phyloP scores from a whole-genome alignment of 2,797 vertebrate species.

The Psittacula derbiana region DNA sequence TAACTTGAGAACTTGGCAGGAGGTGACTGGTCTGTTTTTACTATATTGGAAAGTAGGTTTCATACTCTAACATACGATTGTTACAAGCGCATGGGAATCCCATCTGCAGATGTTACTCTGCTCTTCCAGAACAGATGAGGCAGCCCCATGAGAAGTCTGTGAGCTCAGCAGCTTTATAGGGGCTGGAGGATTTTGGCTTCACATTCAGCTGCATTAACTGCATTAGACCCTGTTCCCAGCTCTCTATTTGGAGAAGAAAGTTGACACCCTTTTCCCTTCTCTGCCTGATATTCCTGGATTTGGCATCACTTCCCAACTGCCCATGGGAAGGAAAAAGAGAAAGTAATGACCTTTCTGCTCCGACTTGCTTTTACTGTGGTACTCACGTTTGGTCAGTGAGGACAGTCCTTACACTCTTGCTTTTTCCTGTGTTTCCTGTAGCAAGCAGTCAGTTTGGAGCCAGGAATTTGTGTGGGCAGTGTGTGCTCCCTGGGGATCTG shows the following conservation, averaged over 20 bases:
- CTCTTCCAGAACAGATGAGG: not conserved
- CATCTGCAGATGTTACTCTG: not conserved
- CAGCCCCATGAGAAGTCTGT: not conserved
- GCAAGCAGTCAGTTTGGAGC: not conserved
- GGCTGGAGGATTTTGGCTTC: not conserved
- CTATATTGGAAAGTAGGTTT: not conserved
- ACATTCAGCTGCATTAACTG: not conserved
- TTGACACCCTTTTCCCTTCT: not conserved
- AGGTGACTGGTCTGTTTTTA: not conserved
- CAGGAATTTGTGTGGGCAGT: not conserved
- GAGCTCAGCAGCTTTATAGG: not conserved
- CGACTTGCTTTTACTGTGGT: not conserved
- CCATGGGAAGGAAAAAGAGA: not conserved
- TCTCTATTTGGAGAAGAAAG: not conserved
- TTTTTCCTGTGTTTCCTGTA: not conserved
- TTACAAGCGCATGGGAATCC: not conserved
- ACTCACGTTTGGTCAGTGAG: rapidly evolving
- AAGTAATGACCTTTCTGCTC: not conserved
- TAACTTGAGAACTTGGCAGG: not conserved
- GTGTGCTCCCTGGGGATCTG: not conserved
- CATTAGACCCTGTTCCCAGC: not conserved
- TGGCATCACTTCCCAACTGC: not conserved
- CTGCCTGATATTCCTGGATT: constrained; percentile 7
- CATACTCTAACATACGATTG: not conserved
- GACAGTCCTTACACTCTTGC: not conserved